These are phyloP conservation scores for Sitta europaea DNA, from an alignment of 2,113 vertebrate species.

Conservation along the genomic window DNA sequence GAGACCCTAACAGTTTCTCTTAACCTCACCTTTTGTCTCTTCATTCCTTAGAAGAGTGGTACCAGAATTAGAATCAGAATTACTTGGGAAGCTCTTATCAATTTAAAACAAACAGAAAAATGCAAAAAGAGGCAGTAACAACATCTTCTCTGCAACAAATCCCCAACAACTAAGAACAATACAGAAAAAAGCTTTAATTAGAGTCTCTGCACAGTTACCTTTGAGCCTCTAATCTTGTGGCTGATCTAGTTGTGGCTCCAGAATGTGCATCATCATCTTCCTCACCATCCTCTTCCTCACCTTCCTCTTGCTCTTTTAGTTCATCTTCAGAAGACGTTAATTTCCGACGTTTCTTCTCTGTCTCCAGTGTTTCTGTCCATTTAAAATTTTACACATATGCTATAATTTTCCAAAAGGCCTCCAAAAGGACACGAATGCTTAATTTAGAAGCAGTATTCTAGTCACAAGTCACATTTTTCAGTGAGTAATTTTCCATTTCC, in stretches of 20 bases:
- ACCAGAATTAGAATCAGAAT: neutral
- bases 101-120: neutral
- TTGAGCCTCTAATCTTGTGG: constrained; percentile 87
- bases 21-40: neutral
- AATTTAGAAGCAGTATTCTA: constrained; percentile 32
- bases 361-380: constrained; percentile 57
- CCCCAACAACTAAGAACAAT: rapidly evolving
- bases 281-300: constrained; percentile 74
- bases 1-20: neutral
- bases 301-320: constrained; percentile 73
- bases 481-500: constrained; percentile 71
- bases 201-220: constrained; percentile 71
- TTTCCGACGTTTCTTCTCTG: constrained; percentile 82
- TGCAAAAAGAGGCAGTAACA: neutral
- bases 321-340: constrained; percentile 60
- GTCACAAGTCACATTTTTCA: constrained; percentile 36
- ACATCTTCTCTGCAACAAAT: neutral
- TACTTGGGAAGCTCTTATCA: neutral
- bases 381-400: constrained; percentile 54
- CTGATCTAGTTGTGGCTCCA: constrained; percentile 84
- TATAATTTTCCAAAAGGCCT: constrained; percentile 40
- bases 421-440: constrained; percentile 15
- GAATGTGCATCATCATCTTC: constrained; percentile 67
- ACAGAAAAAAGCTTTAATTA: neutral
- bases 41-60: neutral